These are phyloP conservation scores for Cephus pulcher DNA, from an alignment of 2,888 invertebrate genomes.

Conservation along the genomic window DNA sequence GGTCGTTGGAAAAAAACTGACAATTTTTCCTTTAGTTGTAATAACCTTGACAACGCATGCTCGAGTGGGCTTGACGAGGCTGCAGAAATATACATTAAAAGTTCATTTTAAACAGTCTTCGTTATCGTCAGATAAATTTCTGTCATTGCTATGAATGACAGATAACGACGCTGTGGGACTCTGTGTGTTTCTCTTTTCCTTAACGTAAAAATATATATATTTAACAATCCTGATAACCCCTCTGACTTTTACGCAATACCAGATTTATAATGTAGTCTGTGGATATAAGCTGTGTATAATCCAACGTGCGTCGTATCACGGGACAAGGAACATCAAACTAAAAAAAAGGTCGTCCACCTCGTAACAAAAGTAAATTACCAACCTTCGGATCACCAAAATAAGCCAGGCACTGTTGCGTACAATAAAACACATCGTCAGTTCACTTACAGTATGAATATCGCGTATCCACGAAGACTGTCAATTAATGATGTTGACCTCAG, in stretches of 20 bases:
- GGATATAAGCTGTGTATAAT: not conserved
- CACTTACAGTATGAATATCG: not conserved
- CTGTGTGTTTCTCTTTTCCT: not conserved
- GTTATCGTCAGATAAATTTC: not conserved
- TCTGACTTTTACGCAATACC: not conserved
- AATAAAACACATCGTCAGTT: not conserved
- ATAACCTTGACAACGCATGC: not conserved
- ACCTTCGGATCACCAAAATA: not conserved
- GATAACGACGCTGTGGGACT: not conserved
- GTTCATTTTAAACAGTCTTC: not conserved
- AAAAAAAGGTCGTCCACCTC: not conserved
- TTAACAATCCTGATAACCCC: not conserved
- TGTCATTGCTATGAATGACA: not conserved
- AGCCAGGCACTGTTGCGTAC: not conserved
- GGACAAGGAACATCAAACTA: not conserved
- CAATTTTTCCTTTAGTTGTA: not conserved
- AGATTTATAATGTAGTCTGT: not conserved
- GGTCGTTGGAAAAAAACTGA: not conserved
- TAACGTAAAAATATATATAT: not conserved
- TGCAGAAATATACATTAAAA: not conserved
- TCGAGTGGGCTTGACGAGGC: not conserved
- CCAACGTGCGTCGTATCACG: not conserved
- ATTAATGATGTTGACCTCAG: not conserved
- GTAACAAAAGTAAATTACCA: not conserved
- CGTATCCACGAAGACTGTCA: not conserved